A percentile compares a stretch with the other conserved stretches of the same genome.
phyloP scores from a whole-genome alignment of 2,888 invertebrate species.

The Caenorhabditis parvicauda region DNA sequence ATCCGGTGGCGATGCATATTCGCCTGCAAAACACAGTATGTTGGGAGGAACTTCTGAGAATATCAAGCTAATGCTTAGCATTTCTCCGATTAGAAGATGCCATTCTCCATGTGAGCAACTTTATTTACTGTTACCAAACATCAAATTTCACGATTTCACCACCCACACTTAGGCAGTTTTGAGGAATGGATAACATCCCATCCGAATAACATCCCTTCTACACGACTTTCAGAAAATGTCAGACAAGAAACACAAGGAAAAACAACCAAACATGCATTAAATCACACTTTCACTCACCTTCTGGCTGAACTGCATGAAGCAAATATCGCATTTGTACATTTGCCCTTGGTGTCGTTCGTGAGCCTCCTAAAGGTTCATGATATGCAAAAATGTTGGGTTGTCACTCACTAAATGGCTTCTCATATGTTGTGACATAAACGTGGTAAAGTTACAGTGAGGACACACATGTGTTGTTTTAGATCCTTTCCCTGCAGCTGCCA shows the following conservation, averaged over 20 bases:
- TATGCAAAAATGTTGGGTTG: neutral
- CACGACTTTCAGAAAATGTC: too few species aligned
- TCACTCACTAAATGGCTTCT: conserved; percentile 58
- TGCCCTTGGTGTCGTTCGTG: conserved; percentile 69
- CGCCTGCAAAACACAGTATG: conserved; percentile 69
- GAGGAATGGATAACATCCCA: too few species aligned
- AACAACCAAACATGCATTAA: too few species aligned
- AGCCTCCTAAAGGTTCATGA: conserved; percentile 57
- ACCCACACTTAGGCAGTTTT: too few species aligned
- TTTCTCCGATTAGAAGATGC: too few species aligned
- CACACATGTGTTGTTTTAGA: conserved; percentile 50
- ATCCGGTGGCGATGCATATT: conserved; percentile 92
- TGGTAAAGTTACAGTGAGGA: conserved; percentile 62
- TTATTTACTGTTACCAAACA: too few species aligned
- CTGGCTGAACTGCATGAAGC: conserved; percentile 93
- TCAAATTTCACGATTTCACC: too few species aligned
- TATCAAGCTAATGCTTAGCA: too few species aligned
- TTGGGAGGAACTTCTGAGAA: neutral
- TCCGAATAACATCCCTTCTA: too few species aligned
- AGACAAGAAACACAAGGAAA: too few species aligned
- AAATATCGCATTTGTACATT: conserved; percentile 89
- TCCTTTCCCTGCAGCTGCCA: conserved; percentile 15
- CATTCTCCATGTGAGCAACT: too few species aligned
- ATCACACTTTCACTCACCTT: conserved; percentile 69
- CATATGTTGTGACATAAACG: conserved; percentile 62